Base-by-base conservation (phyloP, 2,113 vertebrate species). In the Pluvianellus socialis region DNA sequence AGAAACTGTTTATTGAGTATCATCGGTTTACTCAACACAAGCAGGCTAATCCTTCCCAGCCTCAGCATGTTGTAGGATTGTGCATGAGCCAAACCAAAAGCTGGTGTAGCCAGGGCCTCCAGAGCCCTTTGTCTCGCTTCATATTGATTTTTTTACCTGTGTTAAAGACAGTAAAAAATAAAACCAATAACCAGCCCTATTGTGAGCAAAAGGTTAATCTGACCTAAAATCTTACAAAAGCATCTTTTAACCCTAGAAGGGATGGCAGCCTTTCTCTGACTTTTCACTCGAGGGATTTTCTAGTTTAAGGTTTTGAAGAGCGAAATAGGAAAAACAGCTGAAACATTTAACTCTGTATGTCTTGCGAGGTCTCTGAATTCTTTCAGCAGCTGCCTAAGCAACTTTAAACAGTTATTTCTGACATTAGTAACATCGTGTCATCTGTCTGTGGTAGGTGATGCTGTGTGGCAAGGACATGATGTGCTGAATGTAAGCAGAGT, bases 1-100 rank as follows among this genome's bases (percentile, higher is more conserved):
- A 98, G 98, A 98, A 98, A 98, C 98, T 98, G 98, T 99, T 98
- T 98, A 99, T 98, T 98, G 98, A 98, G 98, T 98, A 98, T 98
- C 98, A 98, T 98, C 96, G 96, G 98, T 98, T 98, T 98, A 98
- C 98, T 98, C 98, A 98, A 98, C 98, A 98, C 98, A 98, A 98
- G 98, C 98, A 98, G 97, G 95, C 98, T 98, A 98, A 98, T 98
- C 98, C 98, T 98, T 97, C 97, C 98, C 98, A 98, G 98, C 96
- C 98, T 98, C 98, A 98, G 98, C 98, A 79, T 98, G 98, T 97
- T 98, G 98, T 97, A 97, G 97, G 98, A 98, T 98, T 98, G 98
- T 98, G 93, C 95, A 77, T 83, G 94, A 98, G 97, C 98, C 98
- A 98, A 94, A 91, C 97, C 95, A 95, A 96, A 97, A 97, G 97